Percentiles rank a stretch among this genome's conserved stretches.
Evolutionary conservation across 2,888 invertebrate genomes (phyloP).

Genomic region (Scaptomyza polygonia): DNA sequence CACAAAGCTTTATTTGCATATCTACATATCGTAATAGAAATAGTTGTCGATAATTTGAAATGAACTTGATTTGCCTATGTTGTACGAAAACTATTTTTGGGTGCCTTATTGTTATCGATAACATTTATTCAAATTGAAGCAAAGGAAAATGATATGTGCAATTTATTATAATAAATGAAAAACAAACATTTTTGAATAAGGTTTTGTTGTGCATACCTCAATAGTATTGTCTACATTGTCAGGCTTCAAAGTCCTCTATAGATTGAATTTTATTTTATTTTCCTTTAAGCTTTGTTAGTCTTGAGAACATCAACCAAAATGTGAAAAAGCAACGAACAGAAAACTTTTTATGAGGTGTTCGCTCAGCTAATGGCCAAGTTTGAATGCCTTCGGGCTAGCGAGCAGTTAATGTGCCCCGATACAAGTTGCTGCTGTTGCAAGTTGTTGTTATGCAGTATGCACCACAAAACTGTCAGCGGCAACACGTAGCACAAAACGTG

Average conservation of each 20-base stretch:
- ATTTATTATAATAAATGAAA: too few species aligned
- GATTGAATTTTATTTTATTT: background rate
- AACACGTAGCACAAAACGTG: conserved; percentile 68
- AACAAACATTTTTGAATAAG: too few species aligned
- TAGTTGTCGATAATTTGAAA: background rate
- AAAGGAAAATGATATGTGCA: too few species aligned
- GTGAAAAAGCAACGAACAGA: conserved; percentile 3
- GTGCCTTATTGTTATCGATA: background rate
- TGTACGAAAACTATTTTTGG: too few species aligned
- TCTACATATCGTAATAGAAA: background rate
- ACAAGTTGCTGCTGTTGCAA: conserved; percentile 9
- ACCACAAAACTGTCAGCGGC: conserved; percentile 61
- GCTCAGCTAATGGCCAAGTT: conserved; percentile 8
- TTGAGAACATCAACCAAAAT: background rate
- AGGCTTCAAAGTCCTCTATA: background rate
- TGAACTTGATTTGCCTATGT: too few species aligned
- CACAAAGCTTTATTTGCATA: too few species aligned
- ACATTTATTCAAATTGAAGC: background rate
- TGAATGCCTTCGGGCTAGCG: conserved; percentile 8
- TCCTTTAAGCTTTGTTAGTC: background rate
- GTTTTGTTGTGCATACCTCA: background rate
- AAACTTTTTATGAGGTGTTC: background rate
- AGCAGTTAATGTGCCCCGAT: conserved; percentile 15
- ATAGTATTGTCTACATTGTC: background rate
- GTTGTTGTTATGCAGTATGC: conserved; percentile 34